Conservation (phyloP, 2,113 vertebrate species). For the Phyllostomus hastatus region DNA sequence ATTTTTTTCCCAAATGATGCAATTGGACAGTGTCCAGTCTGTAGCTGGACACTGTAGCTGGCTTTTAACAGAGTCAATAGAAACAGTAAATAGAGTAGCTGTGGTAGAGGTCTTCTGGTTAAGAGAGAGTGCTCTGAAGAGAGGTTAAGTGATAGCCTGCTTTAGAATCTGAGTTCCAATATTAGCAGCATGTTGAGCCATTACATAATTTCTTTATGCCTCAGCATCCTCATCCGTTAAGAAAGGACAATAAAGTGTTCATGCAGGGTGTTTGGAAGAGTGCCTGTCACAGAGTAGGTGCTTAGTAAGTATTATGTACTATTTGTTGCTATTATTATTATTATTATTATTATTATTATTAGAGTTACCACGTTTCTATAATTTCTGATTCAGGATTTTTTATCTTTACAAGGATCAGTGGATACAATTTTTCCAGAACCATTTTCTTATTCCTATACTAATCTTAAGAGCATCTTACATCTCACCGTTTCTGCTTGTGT, state of each 20-base stretch:
- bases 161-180: background rate
- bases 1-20: too few relatives aligned
- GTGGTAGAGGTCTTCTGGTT: background rate
- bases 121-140: background rate
- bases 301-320: background rate
- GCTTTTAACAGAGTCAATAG: background rate
- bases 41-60: background rate
- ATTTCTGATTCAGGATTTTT: background rate
- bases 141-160: background rate
- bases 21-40: background rate
- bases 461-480: too few relatives aligned
- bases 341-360: too few relatives aligned
- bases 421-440: background rate
- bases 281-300: too few relatives aligned
- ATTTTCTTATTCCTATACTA: background rate
- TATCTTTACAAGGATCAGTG: background rate
- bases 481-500: background rate
- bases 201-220: background rate
- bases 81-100: too few relatives aligned
- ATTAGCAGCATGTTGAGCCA: background rate
- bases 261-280: background rate
- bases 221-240: background rate
- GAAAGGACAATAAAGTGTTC: background rate
- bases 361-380: background rate
- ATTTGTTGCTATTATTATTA: too few relatives aligned